A percentile compares a stretch with the other conserved stretches of the same genome.
Conservation (phyloP, 2,888 invertebrate genomes). For the Drosophila diplacantha region DNA sequence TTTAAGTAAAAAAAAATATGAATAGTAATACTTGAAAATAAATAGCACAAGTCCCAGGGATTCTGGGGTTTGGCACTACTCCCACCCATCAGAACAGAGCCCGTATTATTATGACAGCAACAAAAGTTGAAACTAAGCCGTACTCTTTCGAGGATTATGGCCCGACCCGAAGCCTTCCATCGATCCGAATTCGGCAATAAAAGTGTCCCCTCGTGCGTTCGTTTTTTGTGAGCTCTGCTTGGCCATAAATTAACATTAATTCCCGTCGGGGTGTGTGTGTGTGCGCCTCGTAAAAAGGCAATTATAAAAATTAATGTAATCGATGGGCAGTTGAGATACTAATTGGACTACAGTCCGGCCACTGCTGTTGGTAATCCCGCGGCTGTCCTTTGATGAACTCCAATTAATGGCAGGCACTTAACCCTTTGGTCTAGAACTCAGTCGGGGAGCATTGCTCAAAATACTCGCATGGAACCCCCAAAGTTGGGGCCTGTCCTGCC, state of each 20-base stretch:
- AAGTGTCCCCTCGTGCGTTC: slow-evolving; percentile 1
- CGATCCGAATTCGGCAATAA: slow-evolving; percentile 19
- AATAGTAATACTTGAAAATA: background rate
- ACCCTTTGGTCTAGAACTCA: background rate
- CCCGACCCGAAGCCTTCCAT: background rate
- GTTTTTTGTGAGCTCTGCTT: slow-evolving; percentile 3
- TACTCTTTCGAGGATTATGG: background rate
- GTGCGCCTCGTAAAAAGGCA: slow-evolving; percentile 49
- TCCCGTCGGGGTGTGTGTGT: slow-evolving; percentile 1
- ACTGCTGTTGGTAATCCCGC: slow-evolving; percentile 11
- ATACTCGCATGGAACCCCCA: too few relatives aligned
- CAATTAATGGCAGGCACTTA: slow-evolving; percentile 3
- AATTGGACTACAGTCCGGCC: slow-evolving; percentile 17
- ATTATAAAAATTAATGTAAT: slow-evolving; percentile 52
- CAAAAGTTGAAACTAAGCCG: background rate
- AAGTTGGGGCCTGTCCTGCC: background rate
- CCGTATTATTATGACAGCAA: background rate
- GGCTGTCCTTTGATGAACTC: background rate
- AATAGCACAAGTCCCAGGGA: background rate
- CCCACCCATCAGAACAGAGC: background rate
- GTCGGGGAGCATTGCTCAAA: background rate
- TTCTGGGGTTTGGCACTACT: background rate
- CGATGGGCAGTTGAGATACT: slow-evolving; percentile 33
- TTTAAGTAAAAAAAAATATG: background rate
- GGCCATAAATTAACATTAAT: slow-evolving; percentile 34